Evolutionary conservation across 2,113 vertebrate genomes (phyloP).

Genomic region (Beaufortia kweichowensis): DNA sequence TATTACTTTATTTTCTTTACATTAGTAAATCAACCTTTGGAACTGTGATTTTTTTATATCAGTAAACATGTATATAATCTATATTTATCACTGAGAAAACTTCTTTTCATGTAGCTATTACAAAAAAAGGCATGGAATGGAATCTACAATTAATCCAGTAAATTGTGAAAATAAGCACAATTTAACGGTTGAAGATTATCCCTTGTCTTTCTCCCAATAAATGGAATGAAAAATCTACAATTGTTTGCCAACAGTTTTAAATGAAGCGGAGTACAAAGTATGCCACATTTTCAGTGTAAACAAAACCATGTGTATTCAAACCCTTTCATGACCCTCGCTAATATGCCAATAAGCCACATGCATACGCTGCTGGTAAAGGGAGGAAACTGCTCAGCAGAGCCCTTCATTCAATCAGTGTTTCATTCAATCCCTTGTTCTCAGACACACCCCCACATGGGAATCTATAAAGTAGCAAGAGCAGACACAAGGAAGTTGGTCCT

Average conservation of each 20-base stretch:
- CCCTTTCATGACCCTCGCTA: conserved; percentile 32
- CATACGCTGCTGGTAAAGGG: conserved; percentile 54
- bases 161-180: not conserved
- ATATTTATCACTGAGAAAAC: no score
- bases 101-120: no score
- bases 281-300: conserved; percentile 22
- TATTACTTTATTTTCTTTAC: not conserved
- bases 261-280: conserved; percentile 19
- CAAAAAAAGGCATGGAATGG: not conserved
- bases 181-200: not conserved
- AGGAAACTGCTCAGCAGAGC: conserved; percentile 69
- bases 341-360: conserved; percentile 53
- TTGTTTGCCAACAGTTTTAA: conserved; percentile 57
- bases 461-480: conserved; percentile 60
- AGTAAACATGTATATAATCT: not conserved
- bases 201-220: not conserved
- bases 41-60: not conserved
- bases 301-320: conserved; percentile 31
- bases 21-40: not conserved
- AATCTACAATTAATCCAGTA: not conserved
- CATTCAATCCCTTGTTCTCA: conserved; percentile 75
- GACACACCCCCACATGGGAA: conserved; percentile 76
- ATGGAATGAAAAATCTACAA: not conserved
- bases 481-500: conserved; percentile 55
- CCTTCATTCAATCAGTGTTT: conserved; percentile 75